Evolutionary conservation across 2,888 invertebrate genomes (phyloP).

Genomic region (Reticulitermes lucifugus): DNA sequence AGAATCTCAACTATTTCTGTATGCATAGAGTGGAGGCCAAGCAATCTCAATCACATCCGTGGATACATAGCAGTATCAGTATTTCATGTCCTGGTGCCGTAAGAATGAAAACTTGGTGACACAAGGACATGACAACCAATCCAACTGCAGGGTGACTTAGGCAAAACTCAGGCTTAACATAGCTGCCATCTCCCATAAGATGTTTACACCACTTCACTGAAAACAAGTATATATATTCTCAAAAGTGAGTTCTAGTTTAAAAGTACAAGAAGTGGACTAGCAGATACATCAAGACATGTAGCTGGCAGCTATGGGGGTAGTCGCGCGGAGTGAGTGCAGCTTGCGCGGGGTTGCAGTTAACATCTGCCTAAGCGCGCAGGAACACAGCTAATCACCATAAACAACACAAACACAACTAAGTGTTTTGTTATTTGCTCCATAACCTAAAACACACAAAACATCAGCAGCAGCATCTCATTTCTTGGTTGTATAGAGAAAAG

Average conservation of each 20-base stretch:
- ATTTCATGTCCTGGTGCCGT: not conserved
- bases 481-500: slow-evolving; percentile 50
- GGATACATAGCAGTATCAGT: not conserved
- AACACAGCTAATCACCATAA: slow-evolving; percentile 43
- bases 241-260: not conserved
- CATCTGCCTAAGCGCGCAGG: slow-evolving; percentile 50
- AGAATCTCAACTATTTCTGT: too few species aligned
- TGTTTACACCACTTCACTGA: not conserved
- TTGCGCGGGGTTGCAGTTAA: slow-evolving; percentile 1
- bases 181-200: not conserved
- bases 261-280: not conserved
- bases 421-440: slow-evolving; percentile 48
- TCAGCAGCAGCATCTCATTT: slow-evolving; percentile 46
- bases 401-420: slow-evolving; percentile 42
- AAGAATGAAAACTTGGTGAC: not conserved
- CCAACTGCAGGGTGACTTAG: not conserved
- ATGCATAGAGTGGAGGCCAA: not conserved
- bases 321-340: slow-evolving; percentile 13
- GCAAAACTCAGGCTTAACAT: not conserved
- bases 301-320: slow-evolving; percentile 13
- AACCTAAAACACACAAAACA: slow-evolving; percentile 52
- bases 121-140: not conserved
- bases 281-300: not conserved
- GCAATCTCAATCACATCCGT: not conserved
- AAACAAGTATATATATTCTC: not conserved